These are phyloP conservation scores for Cephalopachus bancanus DNA, from an alignment of 2,797 vertebrate species.

Conservation along the genomic window DNA sequence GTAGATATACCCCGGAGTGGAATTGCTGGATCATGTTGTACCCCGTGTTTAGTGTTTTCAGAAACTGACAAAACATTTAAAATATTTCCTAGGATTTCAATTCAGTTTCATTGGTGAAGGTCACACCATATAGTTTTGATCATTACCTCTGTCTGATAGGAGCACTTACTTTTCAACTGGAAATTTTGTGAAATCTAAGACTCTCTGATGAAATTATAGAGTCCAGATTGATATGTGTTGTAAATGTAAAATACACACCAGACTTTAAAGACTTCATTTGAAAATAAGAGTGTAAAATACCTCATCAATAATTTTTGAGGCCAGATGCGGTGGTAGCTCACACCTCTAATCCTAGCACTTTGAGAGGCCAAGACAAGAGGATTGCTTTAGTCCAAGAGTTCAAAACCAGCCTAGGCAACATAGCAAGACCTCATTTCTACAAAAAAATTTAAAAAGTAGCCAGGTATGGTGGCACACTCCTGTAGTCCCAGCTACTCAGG, in stretches of 20 bases:
- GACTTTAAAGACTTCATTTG: neutral
- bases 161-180: neutral
- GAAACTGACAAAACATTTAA: neutral
- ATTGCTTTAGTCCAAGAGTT: too few species aligned
- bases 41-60: neutral
- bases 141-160: neutral
- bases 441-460: too few species aligned
- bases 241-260: neutral
- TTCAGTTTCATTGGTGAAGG: neutral
- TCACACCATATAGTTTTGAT: neutral
- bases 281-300: neutral
- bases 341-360: too few species aligned
- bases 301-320: neutral
- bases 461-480: too few species aligned
- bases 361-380: too few species aligned
- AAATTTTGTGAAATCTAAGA: conserved; percentile 16
- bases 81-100: neutral
- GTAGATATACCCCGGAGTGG: neutral
- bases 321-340: too few species aligned
- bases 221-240: neutral
- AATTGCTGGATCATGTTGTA: neutral
- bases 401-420: too few species aligned
- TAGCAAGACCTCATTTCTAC: too few species aligned
- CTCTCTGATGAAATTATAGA: neutral
- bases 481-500: too few species aligned